These are phyloP conservation scores for Cephus pulcher DNA, from an alignment of 2,888 invertebrate genomes.

Conservation along the genomic window DNA sequence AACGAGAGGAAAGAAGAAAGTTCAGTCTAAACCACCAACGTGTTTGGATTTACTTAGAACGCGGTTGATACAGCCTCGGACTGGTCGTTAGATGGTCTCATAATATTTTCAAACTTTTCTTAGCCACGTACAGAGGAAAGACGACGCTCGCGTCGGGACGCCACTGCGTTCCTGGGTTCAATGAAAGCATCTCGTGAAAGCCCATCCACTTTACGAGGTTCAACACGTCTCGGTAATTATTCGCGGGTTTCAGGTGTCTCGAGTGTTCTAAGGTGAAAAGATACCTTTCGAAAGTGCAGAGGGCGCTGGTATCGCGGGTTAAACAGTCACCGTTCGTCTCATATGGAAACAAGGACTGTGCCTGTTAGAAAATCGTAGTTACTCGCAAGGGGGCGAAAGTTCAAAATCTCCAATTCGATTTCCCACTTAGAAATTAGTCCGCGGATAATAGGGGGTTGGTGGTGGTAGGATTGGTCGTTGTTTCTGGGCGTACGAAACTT, in stretches of 20 bases:
- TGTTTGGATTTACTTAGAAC: background rate
- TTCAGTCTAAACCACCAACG: background rate
- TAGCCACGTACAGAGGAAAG: background rate
- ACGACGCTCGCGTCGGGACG: background rate
- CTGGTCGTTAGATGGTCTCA: conserved; percentile 17
- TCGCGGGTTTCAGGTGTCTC: background rate
- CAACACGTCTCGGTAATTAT: conserved; percentile 4
- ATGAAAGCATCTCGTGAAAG: background rate
- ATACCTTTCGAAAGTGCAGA: background rate
- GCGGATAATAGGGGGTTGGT: background rate
- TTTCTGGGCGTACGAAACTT: background rate
- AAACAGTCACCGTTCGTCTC: background rate
- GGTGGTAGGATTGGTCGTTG: background rate
- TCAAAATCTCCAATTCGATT: background rate
- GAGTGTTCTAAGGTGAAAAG: background rate
- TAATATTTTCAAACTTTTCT: conserved; percentile 16
- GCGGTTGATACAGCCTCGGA: background rate
- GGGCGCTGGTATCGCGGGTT: background rate
- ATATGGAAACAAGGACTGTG: background rate
- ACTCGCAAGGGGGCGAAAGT: background rate
- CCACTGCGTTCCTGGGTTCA: background rate
- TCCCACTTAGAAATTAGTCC: background rate
- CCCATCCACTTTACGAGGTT: background rate
- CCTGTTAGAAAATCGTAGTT: background rate
- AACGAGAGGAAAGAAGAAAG: background rate